A percentile compares a stretch with the other conserved stretches of the same genome.
These are phyloP conservation scores for Drosophila rufa DNA, from an alignment of 1,140 invertebrate genomes.

Conservation along the genomic window DNA sequence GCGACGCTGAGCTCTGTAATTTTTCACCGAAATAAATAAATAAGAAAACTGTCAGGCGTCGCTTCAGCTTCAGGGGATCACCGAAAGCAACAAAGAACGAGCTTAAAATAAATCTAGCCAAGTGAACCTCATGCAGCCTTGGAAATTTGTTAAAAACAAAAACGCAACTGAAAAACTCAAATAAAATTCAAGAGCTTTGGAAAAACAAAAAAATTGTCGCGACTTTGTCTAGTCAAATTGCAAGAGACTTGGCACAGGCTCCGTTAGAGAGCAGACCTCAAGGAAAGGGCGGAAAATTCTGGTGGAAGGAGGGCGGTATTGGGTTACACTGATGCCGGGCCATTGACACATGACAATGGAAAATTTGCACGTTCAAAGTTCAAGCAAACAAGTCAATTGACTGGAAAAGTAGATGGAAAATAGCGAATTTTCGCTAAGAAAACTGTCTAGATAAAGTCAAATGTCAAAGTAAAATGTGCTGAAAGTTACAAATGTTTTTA, in stretches of 20 bases:
- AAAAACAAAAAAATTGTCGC: background rate
- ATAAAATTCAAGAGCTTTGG: background rate
- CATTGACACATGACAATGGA: slow-evolving; percentile 49
- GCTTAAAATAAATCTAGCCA: slow-evolving; percentile 4
- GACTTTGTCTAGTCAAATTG: slow-evolving; percentile 7
- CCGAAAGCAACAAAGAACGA: background rate
- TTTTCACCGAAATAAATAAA: slow-evolving; percentile 16
- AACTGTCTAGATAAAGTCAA: slow-evolving; percentile 2
- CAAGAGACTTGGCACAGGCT: background rate
- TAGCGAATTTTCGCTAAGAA: slow-evolving; percentile 7
- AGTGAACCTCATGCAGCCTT: background rate
- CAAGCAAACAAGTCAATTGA: slow-evolving; percentile 32
- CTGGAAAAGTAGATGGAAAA: slow-evolving; percentile 32
- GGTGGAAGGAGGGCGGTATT: background rate
- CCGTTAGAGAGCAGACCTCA: background rate
- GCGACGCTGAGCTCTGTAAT: background rate
- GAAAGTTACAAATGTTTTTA: background rate
- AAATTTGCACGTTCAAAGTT: slow-evolving; percentile 40
- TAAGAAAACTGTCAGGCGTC: slow-evolving; percentile 11
- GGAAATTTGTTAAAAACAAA: background rate
- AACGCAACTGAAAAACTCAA: slow-evolving; percentile 2
- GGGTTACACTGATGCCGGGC: slow-evolving; percentile 26
- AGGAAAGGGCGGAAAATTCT: background rate
- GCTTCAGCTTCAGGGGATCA: background rate
- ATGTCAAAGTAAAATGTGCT: background rate